phyloP scores from a whole-genome alignment of 2,113 vertebrate species.

The Pontoporia blainvillei region DNA sequence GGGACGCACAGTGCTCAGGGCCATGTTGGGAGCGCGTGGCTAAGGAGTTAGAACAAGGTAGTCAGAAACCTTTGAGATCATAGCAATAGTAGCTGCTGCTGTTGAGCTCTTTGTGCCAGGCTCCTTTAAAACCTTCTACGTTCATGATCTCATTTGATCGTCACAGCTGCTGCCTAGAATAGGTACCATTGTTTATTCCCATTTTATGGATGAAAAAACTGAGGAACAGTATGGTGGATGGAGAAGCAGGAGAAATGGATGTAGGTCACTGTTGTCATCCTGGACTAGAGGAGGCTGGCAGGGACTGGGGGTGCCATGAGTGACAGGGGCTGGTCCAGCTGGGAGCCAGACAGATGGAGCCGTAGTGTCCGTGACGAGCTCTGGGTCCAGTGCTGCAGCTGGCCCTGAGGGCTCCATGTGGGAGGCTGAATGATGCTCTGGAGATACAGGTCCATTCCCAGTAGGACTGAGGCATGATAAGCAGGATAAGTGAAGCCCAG shows the following conservation, averaged over 20 bases:
- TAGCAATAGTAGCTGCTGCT: background rate
- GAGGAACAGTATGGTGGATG: background rate
- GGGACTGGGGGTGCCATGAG: accelerated
- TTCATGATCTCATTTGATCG: background rate
- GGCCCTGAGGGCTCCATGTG: background rate
- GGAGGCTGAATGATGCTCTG: background rate
- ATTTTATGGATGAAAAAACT: background rate
- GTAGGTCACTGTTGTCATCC: too few species aligned
- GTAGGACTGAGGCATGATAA: background rate
- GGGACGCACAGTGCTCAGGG: background rate
- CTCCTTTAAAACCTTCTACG: background rate
- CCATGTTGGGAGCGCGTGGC: too few species aligned
- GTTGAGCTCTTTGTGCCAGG: background rate
- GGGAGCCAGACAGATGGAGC: background rate
- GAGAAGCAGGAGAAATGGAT: background rate
- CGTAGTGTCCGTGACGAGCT: background rate
- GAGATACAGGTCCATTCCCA: background rate
- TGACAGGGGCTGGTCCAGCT: background rate
- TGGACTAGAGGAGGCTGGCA: background rate
- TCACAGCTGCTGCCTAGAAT: background rate
- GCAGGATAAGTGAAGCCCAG: background rate
- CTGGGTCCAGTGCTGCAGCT: background rate
- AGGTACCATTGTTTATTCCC: background rate
- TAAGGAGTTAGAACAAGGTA: background rate
- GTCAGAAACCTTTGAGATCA: background rate